Evolutionary conservation across 2,888 invertebrate species (phyloP).

Genomic region (Limnephilus rhombicus): DNA sequence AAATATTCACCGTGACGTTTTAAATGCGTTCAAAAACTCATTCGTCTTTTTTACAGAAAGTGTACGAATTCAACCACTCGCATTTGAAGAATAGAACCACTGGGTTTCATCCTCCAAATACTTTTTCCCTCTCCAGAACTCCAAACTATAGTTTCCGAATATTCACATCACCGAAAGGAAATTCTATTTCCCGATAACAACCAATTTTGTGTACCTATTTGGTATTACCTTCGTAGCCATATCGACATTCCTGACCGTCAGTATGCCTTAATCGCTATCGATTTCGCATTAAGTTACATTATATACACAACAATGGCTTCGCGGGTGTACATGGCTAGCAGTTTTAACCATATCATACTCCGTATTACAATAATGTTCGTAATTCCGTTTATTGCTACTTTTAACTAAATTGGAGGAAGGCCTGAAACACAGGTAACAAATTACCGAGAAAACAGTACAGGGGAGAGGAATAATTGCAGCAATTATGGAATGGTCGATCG

Average conservation of each 20-base stretch:
- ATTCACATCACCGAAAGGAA: background rate
- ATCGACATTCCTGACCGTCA: slow-evolving; percentile 28
- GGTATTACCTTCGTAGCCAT: background rate
- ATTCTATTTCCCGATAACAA: slow-evolving; percentile 1
- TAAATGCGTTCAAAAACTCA: no score
- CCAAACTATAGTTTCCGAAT: background rate
- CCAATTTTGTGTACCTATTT: slow-evolving; percentile 4
- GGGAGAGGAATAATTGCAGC: background rate
- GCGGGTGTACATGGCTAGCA: slow-evolving; percentile 8
- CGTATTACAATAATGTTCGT: background rate
- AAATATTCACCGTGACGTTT: no score
- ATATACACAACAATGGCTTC: slow-evolving; percentile 19
- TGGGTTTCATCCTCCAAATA: background rate
- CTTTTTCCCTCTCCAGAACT: background rate
- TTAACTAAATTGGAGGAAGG: slow-evolving; percentile 3
- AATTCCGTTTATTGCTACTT: slow-evolving; percentile 15
- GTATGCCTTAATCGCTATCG: slow-evolving; percentile 41
- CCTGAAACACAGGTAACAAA: slow-evolving; percentile 9
- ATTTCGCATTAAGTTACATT: slow-evolving; percentile 47
- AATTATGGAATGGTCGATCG: background rate
- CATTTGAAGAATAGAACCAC: background rate
- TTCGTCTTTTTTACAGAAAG: background rate
- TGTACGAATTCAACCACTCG: background rate
- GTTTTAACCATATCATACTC: slow-evolving; percentile 27
- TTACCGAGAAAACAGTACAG: background rate